Evolutionary conservation across 2,797 vertebrate genomes (phyloP).

Genomic region (Paratrypauchen microcephalus): DNA sequence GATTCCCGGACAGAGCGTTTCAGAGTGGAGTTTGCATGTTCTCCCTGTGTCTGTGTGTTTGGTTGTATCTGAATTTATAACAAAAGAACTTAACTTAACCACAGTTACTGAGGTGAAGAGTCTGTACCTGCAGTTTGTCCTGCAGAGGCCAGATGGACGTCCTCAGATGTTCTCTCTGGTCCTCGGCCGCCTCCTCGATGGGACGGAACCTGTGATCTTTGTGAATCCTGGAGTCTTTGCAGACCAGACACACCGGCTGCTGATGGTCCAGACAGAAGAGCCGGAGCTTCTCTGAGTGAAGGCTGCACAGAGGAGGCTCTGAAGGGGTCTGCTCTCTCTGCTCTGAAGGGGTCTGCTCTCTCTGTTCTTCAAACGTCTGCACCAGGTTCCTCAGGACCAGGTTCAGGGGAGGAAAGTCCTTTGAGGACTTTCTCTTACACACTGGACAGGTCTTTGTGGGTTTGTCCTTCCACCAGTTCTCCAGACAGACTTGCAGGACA

Average conservation of each 20-base stretch:
- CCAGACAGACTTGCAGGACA: slow-evolving; percentile 20
- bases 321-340: background rate
- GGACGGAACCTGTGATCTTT: slow-evolving; percentile 16
- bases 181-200: slow-evolving; percentile 9
- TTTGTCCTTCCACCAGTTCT: slow-evolving; percentile 15
- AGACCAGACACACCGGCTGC: slow-evolving; percentile 20
- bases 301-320: slow-evolving; percentile 9
- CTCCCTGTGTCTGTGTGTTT: no score
- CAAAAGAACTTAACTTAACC: no score
- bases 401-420: background rate
- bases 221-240: slow-evolving; percentile 24
- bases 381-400: background rate
- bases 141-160: background rate
- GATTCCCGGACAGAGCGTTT: no score
- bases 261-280: slow-evolving; percentile 32
- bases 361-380: background rate
- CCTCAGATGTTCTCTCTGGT: slow-evolving; percentile 13
- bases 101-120: background rate
- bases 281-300: slow-evolving; percentile 22
- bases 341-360: background rate
- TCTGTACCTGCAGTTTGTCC: background rate
- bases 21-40: no score
- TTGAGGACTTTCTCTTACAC: background rate
- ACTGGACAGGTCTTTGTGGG: background rate
- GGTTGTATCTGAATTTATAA: no score